These are phyloP conservation scores for Arrhamphus sclerolepis DNA, from an alignment of 2,797 vertebrate species.

Conservation along the genomic window DNA sequence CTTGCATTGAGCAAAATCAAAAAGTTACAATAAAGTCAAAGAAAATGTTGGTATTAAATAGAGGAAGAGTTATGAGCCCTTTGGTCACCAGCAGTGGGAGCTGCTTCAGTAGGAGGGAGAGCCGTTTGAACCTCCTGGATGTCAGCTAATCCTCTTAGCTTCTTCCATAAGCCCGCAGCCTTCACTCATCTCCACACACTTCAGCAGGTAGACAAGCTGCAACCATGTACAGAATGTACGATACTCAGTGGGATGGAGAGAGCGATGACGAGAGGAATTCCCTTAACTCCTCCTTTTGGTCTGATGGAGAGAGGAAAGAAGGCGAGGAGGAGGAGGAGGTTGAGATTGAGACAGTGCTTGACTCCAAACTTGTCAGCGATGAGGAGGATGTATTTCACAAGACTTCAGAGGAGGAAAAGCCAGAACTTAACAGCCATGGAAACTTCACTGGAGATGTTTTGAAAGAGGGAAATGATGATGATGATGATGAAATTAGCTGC, in stretches of 20 bases:
- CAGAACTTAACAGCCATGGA: neutral
- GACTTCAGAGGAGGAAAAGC: conserved; percentile 12
- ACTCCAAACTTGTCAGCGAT: conserved; percentile 3
- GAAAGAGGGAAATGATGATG: conserved; percentile 5
- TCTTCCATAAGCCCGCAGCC: conserved; percentile 49
- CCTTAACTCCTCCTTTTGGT: conserved; percentile 77
- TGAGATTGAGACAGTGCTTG: conserved; percentile 5
- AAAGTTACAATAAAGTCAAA: neutral
- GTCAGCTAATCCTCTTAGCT: conserved; percentile 78
- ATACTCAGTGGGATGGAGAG: conserved; percentile 32
- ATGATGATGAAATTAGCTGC: neutral
- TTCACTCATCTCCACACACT: conserved; percentile 36
- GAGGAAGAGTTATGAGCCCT: neutral
- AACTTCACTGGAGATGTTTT: neutral
- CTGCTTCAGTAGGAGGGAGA: conserved; percentile 11
- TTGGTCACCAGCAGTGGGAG: conserved; percentile 38
- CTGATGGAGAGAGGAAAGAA: conserved; percentile 50
- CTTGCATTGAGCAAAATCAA: too few relatives aligned
- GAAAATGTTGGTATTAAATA: neutral
- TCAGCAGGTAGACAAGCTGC: neutral
- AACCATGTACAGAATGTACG: conserved; percentile 67
- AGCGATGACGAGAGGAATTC: conserved; percentile 50
- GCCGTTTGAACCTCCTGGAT: conserved; percentile 11
- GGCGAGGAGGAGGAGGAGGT: conserved; percentile 36
- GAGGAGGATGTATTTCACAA: neutral